phyloP scores from a whole-genome alignment of 2,113 vertebrate genomes.

The Oxygymnocypris stewartii region DNA sequence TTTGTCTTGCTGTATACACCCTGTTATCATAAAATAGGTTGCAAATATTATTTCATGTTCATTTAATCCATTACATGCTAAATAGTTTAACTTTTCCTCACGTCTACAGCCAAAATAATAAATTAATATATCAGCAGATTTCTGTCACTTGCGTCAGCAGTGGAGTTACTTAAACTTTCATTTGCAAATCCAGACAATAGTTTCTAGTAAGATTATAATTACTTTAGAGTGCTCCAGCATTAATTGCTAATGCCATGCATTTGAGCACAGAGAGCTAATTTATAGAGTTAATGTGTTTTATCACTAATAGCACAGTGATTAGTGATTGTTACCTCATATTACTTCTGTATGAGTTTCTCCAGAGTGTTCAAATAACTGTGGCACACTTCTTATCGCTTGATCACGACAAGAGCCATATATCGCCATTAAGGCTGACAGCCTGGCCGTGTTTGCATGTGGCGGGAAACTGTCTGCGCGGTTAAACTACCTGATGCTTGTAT shows the following conservation, averaged over 20 bases:
- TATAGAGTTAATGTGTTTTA: slow-evolving; percentile 8
- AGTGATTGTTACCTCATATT: slow-evolving; percentile 43
- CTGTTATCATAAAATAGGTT: not conserved
- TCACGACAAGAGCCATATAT: slow-evolving; percentile 70
- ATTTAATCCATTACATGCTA: not conserved
- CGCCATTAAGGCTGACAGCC: slow-evolving; percentile 74
- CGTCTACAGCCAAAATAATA: not conserved
- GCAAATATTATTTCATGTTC: not conserved
- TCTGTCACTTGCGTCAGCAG: not conserved
- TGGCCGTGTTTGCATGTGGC: not conserved
- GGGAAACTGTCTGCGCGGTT: not conserved
- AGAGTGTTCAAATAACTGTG: slow-evolving; percentile 62
- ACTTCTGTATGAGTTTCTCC: slow-evolving; percentile 36
- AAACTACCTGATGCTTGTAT: not conserved
- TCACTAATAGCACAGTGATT: slow-evolving; percentile 24
- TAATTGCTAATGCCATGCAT: slow-evolving; percentile 19
- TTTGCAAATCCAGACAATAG: slow-evolving; percentile 16
- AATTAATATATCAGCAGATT: slow-evolving; percentile 4
- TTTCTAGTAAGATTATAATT: not conserved
- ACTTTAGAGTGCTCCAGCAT: slow-evolving; percentile 12
- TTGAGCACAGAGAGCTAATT: slow-evolving; percentile 13
- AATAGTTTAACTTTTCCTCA: not conserved
- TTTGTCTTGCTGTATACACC: not conserved
- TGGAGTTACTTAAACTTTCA: not conserved
- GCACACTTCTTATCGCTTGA: slow-evolving; percentile 65